Base-by-base conservation (phyloP, 2,888 invertebrate species). In the Watsonalla binaria region DNA sequence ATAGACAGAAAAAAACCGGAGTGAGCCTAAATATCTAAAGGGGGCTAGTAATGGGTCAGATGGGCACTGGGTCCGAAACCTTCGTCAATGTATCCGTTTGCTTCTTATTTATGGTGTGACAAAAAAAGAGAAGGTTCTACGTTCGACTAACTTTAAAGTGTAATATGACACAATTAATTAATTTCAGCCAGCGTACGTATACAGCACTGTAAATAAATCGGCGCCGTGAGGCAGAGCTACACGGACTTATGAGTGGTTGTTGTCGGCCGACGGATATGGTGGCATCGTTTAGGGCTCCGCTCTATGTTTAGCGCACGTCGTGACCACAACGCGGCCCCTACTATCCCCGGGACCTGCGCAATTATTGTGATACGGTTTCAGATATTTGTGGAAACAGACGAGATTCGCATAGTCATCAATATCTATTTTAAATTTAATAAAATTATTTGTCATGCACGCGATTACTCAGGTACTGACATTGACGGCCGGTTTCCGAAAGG, bases 251-350 rank as follows among this genome's bases (percentile, higher is more conserved):
- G 78, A 77, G 78, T 76, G 74, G 75, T 74, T 76, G 74, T 71
- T 73, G 78, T 69, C 71, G 73, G 76, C 77, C 76, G 79, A 80
- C 84, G 84, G 84, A 86, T 87, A 88, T 87, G 86, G 87, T 85
- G 82, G 84, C 85, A 82, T 84, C 84, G 83, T 84, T 87, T 85
- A 81, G 80, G 79, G 76, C 76, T 81, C 76, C 79, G 77, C 76
- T 81, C 82, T 87, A 80, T 86, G 86, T 86, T 87, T 84, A 88
- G 84, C 80, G 72, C 74, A 73, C 74, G 72, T 84, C 89, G 87
- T 88, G 89, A 88, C 86, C 83, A 80, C 79, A 73, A 71, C 72
- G 67, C 67, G 67, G 68, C 74, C 62, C 72, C 72, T 61, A 84
- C 80, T 81, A 78, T 80, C 68, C 82, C 83, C 81, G 80, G 82